Conservation (phyloP, 2,113 vertebrate genomes). For the Oreochromis aureus region DNA sequence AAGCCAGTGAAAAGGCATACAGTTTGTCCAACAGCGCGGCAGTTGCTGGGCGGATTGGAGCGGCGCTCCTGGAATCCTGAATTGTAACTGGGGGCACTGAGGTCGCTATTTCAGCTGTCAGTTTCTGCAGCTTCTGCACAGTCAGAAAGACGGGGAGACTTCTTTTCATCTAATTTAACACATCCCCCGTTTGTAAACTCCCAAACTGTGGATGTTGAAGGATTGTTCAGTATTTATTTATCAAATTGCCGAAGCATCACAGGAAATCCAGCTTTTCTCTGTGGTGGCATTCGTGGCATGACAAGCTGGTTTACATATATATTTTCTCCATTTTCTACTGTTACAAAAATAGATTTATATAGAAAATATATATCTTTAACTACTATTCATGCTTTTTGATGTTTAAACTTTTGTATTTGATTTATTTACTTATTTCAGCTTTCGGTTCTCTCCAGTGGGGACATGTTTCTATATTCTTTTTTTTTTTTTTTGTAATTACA, state of each 20-base stretch:
- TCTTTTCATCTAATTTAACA: background rate
- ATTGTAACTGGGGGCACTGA: background rate
- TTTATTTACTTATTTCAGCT: background rate
- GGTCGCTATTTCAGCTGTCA: background rate
- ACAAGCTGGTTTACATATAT: background rate
- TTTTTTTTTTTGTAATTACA: background rate
- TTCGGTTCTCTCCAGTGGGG: background rate
- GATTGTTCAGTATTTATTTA: background rate
- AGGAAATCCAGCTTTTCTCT: background rate
- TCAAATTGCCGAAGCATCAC: background rate
- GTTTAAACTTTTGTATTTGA: conserved; percentile 9
- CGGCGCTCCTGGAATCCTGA: conserved; percentile 19
- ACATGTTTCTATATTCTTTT: background rate
- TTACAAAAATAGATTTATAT: background rate
- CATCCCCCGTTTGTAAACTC: background rate
- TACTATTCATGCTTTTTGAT: background rate
- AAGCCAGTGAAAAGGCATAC: background rate
- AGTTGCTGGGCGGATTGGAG: conserved; percentile 29
- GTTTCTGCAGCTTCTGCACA: conserved; percentile 18
- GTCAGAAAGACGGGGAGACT: background rate
- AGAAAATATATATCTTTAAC: background rate
- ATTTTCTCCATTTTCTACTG: background rate
- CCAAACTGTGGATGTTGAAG: background rate
- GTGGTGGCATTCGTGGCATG: background rate
- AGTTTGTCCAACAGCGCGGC: conserved; percentile 9